These are phyloP conservation scores for Brachionus manjavacas DNA, from an alignment of 1,140 invertebrate genomes.

Conservation along the genomic window DNA sequence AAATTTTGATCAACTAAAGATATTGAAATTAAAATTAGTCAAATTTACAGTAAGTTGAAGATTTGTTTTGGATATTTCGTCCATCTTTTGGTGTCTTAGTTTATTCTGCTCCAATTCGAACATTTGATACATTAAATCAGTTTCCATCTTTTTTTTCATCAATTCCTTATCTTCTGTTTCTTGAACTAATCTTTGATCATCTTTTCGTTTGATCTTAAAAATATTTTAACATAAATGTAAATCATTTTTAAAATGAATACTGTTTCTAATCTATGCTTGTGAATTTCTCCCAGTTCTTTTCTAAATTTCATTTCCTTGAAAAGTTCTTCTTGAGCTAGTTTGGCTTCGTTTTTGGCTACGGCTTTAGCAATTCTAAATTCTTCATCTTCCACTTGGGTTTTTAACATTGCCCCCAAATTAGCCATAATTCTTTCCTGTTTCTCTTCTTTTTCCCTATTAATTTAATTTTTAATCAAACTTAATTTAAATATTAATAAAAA, in stretches of 20 bases:
- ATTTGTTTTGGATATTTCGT: background rate
- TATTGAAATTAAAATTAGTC: background rate
- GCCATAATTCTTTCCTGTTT: slow-evolving; percentile 12
- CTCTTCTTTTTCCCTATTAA: slow-evolving; percentile 29
- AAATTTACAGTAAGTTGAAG: slow-evolving; percentile 5
- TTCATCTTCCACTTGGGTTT: slow-evolving; percentile 27
- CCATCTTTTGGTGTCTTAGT: background rate
- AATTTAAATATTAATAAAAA: too few relatives aligned
- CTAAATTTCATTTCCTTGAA: slow-evolving; percentile 5
- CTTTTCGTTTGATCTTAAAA: slow-evolving; percentile 36
- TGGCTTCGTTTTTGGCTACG: slow-evolving; percentile 29
- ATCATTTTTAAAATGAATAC: background rate
- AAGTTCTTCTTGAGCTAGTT: slow-evolving; percentile 28
- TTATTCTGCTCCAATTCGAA: slow-evolving; percentile 32
- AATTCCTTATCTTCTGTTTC: slow-evolving; percentile 13
- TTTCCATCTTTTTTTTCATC: slow-evolving; percentile 16
- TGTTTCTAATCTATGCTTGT: slow-evolving; percentile 13
- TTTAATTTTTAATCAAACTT: too few relatives aligned
- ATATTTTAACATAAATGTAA: background rate
- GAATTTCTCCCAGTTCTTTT: slow-evolving; percentile 6
- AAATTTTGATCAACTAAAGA: background rate
- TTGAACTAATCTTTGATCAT: background rate
- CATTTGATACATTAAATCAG: slow-evolving; percentile 36
- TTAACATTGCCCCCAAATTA: slow-evolving; percentile 27
- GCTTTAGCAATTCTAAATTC: slow-evolving; percentile 20